phyloP scores from a whole-genome alignment of 1,140 invertebrate species.

The Caenorhabditis latens region DNA sequence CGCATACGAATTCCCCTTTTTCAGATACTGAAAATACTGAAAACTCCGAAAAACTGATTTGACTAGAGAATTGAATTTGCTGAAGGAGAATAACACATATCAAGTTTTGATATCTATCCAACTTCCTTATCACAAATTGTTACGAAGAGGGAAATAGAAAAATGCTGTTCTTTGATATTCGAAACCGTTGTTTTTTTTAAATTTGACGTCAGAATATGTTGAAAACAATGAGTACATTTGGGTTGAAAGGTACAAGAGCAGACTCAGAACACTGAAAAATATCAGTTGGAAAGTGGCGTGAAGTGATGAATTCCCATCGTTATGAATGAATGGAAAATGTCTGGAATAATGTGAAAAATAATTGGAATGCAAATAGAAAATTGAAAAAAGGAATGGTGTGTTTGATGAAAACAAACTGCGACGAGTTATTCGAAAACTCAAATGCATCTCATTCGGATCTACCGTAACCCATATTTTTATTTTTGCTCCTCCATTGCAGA shows the following conservation, averaged over 20 bases:
- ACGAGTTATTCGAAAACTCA: too few relatives aligned
- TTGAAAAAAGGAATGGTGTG: neutral
- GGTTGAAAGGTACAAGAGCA: neutral
- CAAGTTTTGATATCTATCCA: neutral
- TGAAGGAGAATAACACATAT: too few relatives aligned
- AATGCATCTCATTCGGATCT: too few relatives aligned
- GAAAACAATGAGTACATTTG: conserved; percentile 1
- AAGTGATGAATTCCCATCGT: neutral
- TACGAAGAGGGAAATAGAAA: neutral
- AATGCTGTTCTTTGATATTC: conserved; percentile 12
- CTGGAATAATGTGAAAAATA: neutral
- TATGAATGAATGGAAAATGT: neutral
- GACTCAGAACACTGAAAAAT: neutral
- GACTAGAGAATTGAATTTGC: too few relatives aligned
- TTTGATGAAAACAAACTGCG: too few relatives aligned
- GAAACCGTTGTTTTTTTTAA: conserved; percentile 10
- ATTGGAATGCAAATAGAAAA: neutral
- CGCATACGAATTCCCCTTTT: neutral
- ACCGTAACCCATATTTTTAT: too few relatives aligned
- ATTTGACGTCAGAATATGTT: neutral
- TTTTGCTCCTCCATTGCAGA: neutral
- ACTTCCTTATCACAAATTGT: conserved; percentile 6
- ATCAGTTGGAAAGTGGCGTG: neutral
- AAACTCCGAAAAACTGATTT: too few relatives aligned
- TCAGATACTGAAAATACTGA: too few relatives aligned